Evolutionary conservation across 2,113 vertebrate genomes (phyloP), one percentile per base, ranked within the genome.

Genomic region (Eubucco bourcierii): DNA sequence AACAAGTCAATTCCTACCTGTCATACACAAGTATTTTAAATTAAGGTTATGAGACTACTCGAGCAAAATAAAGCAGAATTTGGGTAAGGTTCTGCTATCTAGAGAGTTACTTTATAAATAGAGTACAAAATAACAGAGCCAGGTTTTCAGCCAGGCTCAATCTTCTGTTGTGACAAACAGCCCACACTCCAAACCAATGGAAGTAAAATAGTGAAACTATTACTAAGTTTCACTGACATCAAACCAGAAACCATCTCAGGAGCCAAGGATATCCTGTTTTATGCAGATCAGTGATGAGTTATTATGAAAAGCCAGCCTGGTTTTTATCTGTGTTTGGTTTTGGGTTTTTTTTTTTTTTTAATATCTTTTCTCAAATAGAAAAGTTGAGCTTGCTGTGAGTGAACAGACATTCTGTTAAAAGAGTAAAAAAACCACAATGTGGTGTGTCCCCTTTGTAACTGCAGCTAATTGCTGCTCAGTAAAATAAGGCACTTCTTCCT

Each of bases 401-500:
- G 17, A 77, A 47, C 75, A 79, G 64, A 61, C 15, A 76, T 75
- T 87, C 65, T 91, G 70, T 80, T 84, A 87, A 90, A 89, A 84
- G 60, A 83, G 68, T 33, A 66, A 84, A 78, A 78, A 72, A 27
- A 55, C 84, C 18, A 53, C 14, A 18, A 7, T 28, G 33, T 31
- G 74, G n/a, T 16, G 39, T 52, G 50, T 52, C 50, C 50, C 50
- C 50, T 46, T 87, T 90, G 71, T 44, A 55, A 76, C 41, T 50
- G 37, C n/a, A 88, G 82, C 14, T 44, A 77, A 65, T 5, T 59
- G 70, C 50, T 28, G 31, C n/a, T 76, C 50, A 37, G 37, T 55
- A 63, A 71, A 25, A 61, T 86, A 96, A 97, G 94, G 94, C 95
- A 96, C 94, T 95, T 93, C 24, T 90, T 94, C 74, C 87, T 76